These are phyloP conservation scores for Eulacestoma nigropectus DNA, from an alignment of 2,113 vertebrate genomes.

Conservation along the genomic window DNA sequence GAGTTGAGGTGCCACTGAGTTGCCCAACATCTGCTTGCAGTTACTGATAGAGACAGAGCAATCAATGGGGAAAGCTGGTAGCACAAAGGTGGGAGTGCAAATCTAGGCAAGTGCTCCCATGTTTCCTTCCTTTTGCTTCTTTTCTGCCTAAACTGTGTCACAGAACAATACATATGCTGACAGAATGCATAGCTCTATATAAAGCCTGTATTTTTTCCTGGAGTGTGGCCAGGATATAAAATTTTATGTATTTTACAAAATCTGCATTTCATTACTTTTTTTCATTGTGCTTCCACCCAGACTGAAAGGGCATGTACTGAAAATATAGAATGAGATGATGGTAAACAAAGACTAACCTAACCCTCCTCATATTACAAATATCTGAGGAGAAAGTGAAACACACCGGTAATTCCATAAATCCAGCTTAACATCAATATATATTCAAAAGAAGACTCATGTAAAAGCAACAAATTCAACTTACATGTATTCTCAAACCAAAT, in stretches of 20 bases:
- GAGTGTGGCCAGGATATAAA: not conserved
- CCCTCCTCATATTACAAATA: not conserved
- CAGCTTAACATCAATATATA: not conserved
- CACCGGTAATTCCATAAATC: not conserved
- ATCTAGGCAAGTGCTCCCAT: not conserved
- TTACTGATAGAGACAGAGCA: not conserved
- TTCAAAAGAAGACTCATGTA: not conserved
- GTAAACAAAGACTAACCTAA: not conserved
- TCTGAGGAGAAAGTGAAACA: not conserved
- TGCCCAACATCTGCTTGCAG: not conserved
- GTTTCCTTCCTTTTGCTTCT: not conserved
- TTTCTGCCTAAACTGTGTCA: not conserved
- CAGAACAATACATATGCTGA: not conserved
- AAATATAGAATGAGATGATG: not conserved
- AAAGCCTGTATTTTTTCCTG: not conserved
- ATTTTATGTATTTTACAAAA: not conserved
- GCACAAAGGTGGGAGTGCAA: not conserved
- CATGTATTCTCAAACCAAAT: not conserved
- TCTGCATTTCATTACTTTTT: not conserved
- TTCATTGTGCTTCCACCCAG: not conserved
- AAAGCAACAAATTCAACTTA: not conserved
- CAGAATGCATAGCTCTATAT: not conserved
- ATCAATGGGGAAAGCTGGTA: not conserved
- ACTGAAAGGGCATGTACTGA: not conserved
- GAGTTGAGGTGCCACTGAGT: not conserved